Conservation (phyloP, 2,888 invertebrate species). For the Agrochola litura region DNA sequence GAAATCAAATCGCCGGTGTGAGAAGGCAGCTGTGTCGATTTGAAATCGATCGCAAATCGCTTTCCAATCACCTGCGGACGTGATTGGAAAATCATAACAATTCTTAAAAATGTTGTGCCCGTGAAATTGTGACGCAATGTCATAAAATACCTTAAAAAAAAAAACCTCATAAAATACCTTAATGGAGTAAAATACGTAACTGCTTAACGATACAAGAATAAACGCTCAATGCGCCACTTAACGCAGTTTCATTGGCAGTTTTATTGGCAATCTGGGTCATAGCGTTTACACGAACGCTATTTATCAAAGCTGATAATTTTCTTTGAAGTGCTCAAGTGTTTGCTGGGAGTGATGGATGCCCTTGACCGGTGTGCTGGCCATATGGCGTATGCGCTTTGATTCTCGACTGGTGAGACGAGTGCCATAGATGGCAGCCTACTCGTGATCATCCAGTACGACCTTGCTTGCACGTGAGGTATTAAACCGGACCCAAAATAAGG, state of each 20-base stretch:
- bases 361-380: conserved; percentile 81
- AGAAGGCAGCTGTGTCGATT: conserved; percentile 75
- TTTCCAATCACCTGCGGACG: conserved; percentile 74
- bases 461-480: conserved; percentile 70
- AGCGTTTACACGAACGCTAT: conserved; percentile 67
- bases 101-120: conserved; percentile 34
- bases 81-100: conserved; percentile 65
- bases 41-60: conserved; percentile 74
- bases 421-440: conserved; percentile 76
- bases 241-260: conserved; percentile 68
- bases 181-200: conserved; percentile 50
- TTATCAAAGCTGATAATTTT: conserved; percentile 73
- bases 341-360: conserved; percentile 70
- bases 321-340: conserved; percentile 75
- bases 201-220: conserved; percentile 54
- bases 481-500: conserved; percentile 72
- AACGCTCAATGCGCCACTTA: conserved; percentile 53
- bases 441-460: conserved; percentile 76
- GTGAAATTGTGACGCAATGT: conserved; percentile 27
- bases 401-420: conserved; percentile 74
- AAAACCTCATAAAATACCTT: conserved; percentile 38
- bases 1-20: conserved; percentile 76
- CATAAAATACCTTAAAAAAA: conserved; percentile 33
- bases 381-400: conserved; percentile 78
- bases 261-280: conserved; percentile 72